Evolutionary conservation across 2,113 vertebrate species (phyloP).

Genomic region (Leptosomus discolor): DNA sequence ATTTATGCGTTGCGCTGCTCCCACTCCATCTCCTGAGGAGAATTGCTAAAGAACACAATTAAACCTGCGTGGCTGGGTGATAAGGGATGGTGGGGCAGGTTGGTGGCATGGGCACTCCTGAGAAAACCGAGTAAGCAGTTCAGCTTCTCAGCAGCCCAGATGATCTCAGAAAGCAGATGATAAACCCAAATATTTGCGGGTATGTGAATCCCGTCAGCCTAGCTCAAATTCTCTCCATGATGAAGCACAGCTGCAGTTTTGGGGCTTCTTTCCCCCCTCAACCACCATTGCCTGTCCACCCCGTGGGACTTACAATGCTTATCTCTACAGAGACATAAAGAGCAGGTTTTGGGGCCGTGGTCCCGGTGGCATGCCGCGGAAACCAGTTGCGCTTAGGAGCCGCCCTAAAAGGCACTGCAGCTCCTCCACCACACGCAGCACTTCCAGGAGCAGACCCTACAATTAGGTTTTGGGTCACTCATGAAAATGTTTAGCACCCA

Average conservation of each 20-base stretch:
- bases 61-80: background rate
- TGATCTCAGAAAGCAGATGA: background rate
- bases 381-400: background rate
- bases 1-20: background rate
- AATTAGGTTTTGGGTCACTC: background rate
- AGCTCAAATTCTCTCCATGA: fast-evolving
- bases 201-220: background rate
- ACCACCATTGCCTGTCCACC: fast-evolving
- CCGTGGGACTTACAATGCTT: background rate
- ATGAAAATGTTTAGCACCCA: fast-evolving
- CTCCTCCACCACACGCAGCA: background rate
- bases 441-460: background rate
- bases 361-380: fast-evolving
- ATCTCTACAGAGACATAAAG: background rate
- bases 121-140: background rate
- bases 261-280: background rate
- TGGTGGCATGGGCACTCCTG: background rate
- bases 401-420: background rate
- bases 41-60: background rate
- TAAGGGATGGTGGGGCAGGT: background rate
- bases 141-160: background rate
- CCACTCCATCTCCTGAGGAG: background rate
- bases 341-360: background rate
- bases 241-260: background rate
- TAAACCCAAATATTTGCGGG: background rate